Percentiles rank a stretch among this genome's conserved stretches.
Conservation (phyloP, 2,888 invertebrate species). For the Dryomyza anilis region DNA sequence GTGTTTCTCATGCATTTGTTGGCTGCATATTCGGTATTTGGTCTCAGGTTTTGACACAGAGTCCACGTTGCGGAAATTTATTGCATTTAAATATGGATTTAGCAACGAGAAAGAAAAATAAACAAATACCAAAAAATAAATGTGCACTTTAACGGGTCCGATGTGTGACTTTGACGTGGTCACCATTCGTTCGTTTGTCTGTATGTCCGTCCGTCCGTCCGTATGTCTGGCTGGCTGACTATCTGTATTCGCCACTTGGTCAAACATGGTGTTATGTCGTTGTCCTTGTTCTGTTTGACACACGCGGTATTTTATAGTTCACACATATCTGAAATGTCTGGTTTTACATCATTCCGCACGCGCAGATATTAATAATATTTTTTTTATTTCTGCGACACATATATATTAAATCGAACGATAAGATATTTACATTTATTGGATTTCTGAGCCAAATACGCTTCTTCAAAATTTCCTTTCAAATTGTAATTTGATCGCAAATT, state of each 20-base stretch:
- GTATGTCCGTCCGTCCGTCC: background rate
- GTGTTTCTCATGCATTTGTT: constrained; percentile 3
- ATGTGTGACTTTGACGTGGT: constrained; percentile 4
- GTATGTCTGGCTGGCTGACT: background rate
- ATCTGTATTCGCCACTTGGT: constrained; percentile 5
- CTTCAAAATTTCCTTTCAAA: no score
- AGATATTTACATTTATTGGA: no score
- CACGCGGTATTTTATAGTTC: background rate
- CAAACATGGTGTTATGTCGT: background rate
- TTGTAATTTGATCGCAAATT: no score
- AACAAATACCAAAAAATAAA: background rate
- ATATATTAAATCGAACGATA: no score
- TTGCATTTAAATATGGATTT: background rate
- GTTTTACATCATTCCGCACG: no score
- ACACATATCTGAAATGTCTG: no score
- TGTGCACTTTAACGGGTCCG: background rate
- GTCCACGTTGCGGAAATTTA: constrained; percentile 4
- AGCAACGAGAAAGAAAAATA: background rate
- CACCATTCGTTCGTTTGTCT: background rate
- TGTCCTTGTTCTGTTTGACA: constrained; percentile 6
- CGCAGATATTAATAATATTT: no score
- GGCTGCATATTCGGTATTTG: background rate
- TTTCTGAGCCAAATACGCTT: no score
- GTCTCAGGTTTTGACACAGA: background rate
- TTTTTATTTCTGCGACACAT: no score